phyloP scores from a whole-genome alignment of 1,140 invertebrate species.

The Heliconius melpomene region DNA sequence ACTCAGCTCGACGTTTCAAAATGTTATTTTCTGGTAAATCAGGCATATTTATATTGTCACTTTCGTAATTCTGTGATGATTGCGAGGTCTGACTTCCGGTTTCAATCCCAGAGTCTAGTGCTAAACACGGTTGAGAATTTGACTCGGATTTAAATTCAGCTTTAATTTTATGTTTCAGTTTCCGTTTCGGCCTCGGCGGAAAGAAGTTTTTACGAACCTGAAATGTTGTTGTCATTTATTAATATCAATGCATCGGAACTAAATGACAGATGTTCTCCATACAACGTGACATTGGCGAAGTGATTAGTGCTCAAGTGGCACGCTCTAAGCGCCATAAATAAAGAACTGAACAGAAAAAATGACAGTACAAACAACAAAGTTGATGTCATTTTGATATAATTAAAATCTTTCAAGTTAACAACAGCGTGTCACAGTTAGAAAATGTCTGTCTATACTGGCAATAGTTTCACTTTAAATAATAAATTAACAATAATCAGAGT shows the following conservation, averaged over 20 bases:
- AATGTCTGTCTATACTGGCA: too few species aligned
- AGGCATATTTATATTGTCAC: neutral
- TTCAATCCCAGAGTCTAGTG: conserved; percentile 57
- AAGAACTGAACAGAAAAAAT: too few species aligned
- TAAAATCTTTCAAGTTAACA: too few species aligned
- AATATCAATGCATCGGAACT: neutral
- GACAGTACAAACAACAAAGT: too few species aligned
- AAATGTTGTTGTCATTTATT: conserved; percentile 48
- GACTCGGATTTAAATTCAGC: conserved; percentile 22
- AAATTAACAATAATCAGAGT: too few species aligned
- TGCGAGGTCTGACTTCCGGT: conserved; percentile 48
- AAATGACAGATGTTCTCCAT: too few species aligned
- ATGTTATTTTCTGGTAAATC: neutral
- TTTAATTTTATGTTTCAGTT: conserved; percentile 41
- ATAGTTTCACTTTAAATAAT: too few species aligned
- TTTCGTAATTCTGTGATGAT: neutral
- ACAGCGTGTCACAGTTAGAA: too few species aligned
- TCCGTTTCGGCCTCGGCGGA: conserved; percentile 83
- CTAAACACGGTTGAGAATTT: conserved; percentile 41
- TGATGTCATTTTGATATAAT: too few species aligned
- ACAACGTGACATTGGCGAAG: too few species aligned
- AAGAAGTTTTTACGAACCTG: conserved; percentile 85
- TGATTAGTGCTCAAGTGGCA: too few species aligned
- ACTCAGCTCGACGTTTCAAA: conserved; percentile 50
- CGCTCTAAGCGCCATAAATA: too few species aligned